A percentile compares a stretch with the other conserved stretches of the same genome.
These are phyloP conservation scores for Melanostoma mellinum DNA, from an alignment of 2,888 invertebrate species.

Conservation along the genomic window DNA sequence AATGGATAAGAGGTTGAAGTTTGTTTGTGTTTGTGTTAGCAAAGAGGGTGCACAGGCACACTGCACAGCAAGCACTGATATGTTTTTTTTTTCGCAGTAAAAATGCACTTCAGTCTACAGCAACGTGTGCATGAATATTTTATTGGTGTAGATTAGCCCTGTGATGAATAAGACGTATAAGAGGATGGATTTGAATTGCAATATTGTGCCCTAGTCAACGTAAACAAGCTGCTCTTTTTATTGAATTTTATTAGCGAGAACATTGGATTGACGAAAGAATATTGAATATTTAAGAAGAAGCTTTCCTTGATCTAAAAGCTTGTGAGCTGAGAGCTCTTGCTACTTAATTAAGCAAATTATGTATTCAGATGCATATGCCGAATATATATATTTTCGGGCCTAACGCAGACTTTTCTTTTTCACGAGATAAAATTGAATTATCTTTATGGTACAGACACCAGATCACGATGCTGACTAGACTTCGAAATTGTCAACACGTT, in stretches of 20 bases:
- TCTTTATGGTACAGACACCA: too few relatives aligned
- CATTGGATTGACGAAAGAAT: neutral
- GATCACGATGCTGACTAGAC: too few relatives aligned
- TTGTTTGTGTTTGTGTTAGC: constrained; percentile 26
- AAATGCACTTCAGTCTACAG: neutral
- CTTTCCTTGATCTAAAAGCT: too few relatives aligned
- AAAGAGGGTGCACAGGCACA: constrained; percentile 15
- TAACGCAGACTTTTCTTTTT: too few relatives aligned
- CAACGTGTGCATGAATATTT: constrained; percentile 57
- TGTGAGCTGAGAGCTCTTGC: too few relatives aligned
- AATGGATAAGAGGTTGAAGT: constrained; percentile 9
- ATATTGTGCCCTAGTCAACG: constrained; percentile 26
- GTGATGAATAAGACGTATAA: neutral
- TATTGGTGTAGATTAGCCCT: constrained; percentile 44
- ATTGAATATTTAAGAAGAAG: too few relatives aligned
- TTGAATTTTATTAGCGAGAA: neutral
- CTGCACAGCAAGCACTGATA: neutral
- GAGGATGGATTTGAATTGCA: constrained; percentile 27
- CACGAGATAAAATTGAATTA: too few relatives aligned
- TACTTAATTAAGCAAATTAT: too few relatives aligned
- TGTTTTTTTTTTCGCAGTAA: constrained; percentile 5
- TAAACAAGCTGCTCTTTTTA: constrained; percentile 1
- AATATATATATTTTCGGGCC: too few relatives aligned
- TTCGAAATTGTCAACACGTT: too few relatives aligned
- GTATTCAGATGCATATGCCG: too few relatives aligned